phyloP scores from a whole-genome alignment of 2,888 invertebrate genomes.

The Tetanocera ferruginea region DNA sequence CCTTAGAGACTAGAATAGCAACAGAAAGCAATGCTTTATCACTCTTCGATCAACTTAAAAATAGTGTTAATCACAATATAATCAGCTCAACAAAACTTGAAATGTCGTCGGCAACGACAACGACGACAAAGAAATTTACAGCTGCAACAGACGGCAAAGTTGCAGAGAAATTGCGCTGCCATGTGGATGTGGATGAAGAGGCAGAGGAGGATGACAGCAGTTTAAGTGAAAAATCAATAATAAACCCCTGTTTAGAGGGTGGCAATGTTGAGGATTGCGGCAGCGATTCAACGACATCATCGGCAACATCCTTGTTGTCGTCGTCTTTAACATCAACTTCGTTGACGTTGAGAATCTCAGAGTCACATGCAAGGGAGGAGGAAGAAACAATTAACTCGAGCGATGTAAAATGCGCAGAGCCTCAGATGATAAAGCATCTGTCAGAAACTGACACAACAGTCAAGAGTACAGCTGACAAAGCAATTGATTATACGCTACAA shows the following conservation, averaged over 20 bases:
- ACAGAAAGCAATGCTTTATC: slow-evolving; percentile 52
- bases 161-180: slow-evolving; percentile 32
- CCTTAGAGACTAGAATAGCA: slow-evolving; percentile 5
- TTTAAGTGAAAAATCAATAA: slow-evolving; percentile 36
- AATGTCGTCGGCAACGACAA: slow-evolving; percentile 11
- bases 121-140: slow-evolving; percentile 11
- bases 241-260: slow-evolving; percentile 4
- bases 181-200: slow-evolving; percentile 29
- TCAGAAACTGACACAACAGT: background rate
- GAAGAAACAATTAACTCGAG: background rate
- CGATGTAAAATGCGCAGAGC: background rate
- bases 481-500: slow-evolving; percentile 28
- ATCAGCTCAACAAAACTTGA: slow-evolving; percentile 20
- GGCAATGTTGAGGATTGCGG: slow-evolving; percentile 41
- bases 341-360: background rate
- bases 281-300: slow-evolving; percentile 39
- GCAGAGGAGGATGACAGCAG: slow-evolving; percentile 23
- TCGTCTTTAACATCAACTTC: slow-evolving; percentile 23
- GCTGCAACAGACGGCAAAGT: slow-evolving; percentile 2
- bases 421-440: slow-evolving; percentile 1
- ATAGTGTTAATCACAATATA: slow-evolving; percentile 61
- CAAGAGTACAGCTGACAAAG: background rate
- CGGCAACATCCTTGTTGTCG: slow-evolving; percentile 30
- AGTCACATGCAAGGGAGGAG: background rate
- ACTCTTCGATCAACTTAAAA: slow-evolving; percentile 65